These are phyloP conservation scores for Oryzias dopingdopingensis DNA, from an alignment of 2,797 vertebrate species.

Conservation along the genomic window DNA sequence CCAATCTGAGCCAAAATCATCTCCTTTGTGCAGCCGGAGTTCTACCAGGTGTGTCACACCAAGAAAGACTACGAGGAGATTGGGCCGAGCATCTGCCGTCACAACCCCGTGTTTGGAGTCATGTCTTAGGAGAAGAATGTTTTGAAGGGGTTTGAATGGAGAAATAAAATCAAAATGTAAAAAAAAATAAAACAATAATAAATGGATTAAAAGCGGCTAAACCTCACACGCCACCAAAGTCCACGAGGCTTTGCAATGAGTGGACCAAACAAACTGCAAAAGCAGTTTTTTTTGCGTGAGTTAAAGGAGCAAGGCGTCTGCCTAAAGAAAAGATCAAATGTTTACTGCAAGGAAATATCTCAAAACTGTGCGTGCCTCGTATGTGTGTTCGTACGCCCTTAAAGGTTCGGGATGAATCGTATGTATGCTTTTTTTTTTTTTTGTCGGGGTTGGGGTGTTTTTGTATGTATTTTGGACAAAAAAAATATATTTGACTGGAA, in stretches of 20 bases:
- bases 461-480: conserved; percentile 71
- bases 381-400: conserved; percentile 77
- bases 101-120: conserved; percentile 98
- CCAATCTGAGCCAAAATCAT: neutral
- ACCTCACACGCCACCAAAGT: conserved; percentile 29
- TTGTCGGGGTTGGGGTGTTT: conserved; percentile 78
- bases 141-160: conserved; percentile 9
- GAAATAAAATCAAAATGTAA: neutral
- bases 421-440: conserved; percentile 75
- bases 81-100: conserved; percentile 98
- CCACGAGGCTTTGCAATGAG: conserved; percentile 58
- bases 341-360: conserved; percentile 71
- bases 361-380: conserved; percentile 85
- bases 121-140: conserved; percentile 84
- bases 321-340: conserved; percentile 79
- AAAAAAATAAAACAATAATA: neutral
- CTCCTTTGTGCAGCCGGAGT: conserved; percentile 85
- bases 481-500: conserved; percentile 9
- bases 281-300: conserved; percentile 36
- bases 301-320: conserved; percentile 76
- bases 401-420: conserved; percentile 83
- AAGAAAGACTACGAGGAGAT: conserved; percentile 99
- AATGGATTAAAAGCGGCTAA: neutral
- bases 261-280: conserved; percentile 64
- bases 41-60: conserved; percentile 99